Evolutionary conservation across 2,797 vertebrate species (phyloP).

Genomic region (Poeciliopsis gracilis): DNA sequence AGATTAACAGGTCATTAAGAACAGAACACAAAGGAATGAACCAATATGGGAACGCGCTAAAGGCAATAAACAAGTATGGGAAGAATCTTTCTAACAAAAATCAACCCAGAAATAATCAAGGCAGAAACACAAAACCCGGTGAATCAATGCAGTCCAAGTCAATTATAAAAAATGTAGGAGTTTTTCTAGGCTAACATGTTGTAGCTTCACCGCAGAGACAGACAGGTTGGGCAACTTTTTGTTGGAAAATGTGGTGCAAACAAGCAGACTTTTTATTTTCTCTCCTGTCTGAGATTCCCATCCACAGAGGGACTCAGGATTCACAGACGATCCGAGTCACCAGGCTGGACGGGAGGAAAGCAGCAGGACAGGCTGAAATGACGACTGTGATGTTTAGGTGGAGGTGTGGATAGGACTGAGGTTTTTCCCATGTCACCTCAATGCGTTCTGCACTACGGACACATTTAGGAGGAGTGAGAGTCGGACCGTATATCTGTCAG

Average conservation of each 20-base stretch:
- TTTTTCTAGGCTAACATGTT: not conserved
- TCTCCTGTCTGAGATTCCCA: constrained; percentile 35
- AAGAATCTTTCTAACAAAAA: not conserved
- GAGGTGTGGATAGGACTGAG: constrained; percentile 30
- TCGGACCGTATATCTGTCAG: constrained; percentile 75
- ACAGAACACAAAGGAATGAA: not conserved
- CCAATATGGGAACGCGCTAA: not conserved
- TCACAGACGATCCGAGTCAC: constrained; percentile 56
- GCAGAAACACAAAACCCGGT: not conserved
- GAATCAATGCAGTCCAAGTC: not conserved
- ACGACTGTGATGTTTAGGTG: constrained; percentile 25
- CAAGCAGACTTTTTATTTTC: constrained; percentile 26
- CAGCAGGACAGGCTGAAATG: constrained; percentile 40
- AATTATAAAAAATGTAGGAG: not conserved
- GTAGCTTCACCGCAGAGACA: not conserved
- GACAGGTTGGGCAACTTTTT: not conserved
- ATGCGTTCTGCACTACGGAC: constrained; percentile 38
- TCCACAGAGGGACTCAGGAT: constrained; percentile 48
- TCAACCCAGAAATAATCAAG: not conserved
- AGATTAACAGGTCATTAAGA: not conserved
- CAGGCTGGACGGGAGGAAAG: constrained; percentile 57
- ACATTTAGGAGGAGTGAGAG: constrained; percentile 69
- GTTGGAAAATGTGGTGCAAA: constrained; percentile 9
- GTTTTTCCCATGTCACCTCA: constrained; percentile 40
- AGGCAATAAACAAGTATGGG: not conserved